These are phyloP conservation scores for Phragmatobia fuliginosa DNA, from an alignment of 2,888 invertebrate species.

Conservation along the genomic window DNA sequence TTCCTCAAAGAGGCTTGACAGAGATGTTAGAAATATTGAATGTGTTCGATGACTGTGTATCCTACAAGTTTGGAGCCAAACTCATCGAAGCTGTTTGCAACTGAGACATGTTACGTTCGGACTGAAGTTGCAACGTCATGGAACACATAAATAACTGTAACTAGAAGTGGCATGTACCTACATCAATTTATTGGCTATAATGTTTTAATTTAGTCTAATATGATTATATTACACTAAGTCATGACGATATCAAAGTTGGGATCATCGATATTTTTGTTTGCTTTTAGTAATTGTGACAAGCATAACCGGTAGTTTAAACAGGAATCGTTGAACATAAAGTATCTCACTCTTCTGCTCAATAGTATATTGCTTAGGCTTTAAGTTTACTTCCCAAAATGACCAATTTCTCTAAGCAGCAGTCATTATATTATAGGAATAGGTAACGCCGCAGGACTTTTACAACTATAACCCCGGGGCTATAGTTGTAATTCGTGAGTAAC, in stretches of 20 bases:
- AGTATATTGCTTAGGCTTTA: too few relatives aligned
- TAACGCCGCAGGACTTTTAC: too few relatives aligned
- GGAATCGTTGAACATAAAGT: neutral
- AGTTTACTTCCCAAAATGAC: too few relatives aligned
- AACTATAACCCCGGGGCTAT: too few relatives aligned
- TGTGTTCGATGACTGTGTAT: slow-evolving; percentile 19
- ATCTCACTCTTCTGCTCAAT: neutral
- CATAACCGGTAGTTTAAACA: too few relatives aligned
- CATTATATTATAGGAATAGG: too few relatives aligned
- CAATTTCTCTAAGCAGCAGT: neutral
- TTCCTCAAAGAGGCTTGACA: slow-evolving; percentile 10
- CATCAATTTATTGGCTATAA: too few relatives aligned
- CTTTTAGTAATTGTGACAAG: neutral
- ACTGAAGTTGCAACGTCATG: slow-evolving; percentile 12
- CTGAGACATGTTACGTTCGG: slow-evolving; percentile 50
- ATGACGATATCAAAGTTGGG: neutral
- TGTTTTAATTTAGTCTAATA: too few relatives aligned
- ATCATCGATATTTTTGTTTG: neutral
- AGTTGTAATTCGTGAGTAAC: too few relatives aligned
- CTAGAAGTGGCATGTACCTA: slow-evolving; percentile 34
- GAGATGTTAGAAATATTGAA: slow-evolving; percentile 39
- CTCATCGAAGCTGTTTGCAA: slow-evolving; percentile 56
- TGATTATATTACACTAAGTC: too few relatives aligned
- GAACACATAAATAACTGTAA: neutral
- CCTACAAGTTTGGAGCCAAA: slow-evolving; percentile 54